These are phyloP conservation scores for Heterohyrax brucei DNA, from an alignment of 2,797 vertebrate species.

Conservation along the genomic window DNA sequence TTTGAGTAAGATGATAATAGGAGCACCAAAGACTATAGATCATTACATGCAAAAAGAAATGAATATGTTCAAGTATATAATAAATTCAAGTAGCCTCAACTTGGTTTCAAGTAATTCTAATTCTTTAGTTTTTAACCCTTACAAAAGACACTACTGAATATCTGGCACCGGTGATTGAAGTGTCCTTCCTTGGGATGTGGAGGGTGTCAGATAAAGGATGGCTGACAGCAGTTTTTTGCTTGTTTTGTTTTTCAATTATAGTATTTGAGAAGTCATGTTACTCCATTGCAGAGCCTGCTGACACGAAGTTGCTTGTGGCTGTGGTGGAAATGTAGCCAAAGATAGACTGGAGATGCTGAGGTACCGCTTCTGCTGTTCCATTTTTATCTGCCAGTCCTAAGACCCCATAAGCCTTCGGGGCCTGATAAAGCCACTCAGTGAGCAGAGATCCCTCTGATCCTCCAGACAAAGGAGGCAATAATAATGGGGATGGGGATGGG, in stretches of 20 bases:
- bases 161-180: not conserved
- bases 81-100: not conserved
- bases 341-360: not conserved
- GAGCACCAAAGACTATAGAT: not conserved
- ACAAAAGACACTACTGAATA: not conserved
- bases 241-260: not conserved
- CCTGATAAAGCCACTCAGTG: too few species aligned
- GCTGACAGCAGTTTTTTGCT: not conserved
- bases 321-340: not conserved
- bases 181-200: not conserved
- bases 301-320: not conserved
- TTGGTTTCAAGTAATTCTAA: not conserved
- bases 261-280: not conserved
- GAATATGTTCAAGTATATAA: not conserved
- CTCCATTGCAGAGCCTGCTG: not conserved
- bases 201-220: not conserved
- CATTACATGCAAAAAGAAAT: constrained; percentile 14
- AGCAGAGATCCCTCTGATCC: not conserved
- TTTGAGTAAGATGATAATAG: not conserved
- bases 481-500: too few species aligned
- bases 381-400: not conserved
- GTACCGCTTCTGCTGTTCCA: not conserved
- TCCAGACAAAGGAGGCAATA: not conserved
- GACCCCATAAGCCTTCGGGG: not conserved
- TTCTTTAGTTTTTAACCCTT: constrained; percentile 18